Evolutionary conservation across 1,140 invertebrate species (phyloP).

Genomic region (Sycophila sp.): DNA sequence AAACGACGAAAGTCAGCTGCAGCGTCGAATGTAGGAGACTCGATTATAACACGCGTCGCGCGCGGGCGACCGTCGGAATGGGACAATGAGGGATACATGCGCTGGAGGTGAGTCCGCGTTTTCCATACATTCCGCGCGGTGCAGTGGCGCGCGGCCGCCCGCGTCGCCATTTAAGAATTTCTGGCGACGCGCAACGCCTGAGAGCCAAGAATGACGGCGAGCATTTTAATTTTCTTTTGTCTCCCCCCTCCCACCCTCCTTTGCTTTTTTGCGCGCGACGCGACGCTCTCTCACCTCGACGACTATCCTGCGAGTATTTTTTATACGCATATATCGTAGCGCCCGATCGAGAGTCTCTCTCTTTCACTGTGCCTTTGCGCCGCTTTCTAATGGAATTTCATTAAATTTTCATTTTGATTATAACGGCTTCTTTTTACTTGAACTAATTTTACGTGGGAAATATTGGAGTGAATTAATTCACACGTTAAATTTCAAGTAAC

Average conservation of each 20-base stretch:
- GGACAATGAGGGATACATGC: constrained; percentile 49
- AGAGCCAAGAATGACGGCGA: constrained; percentile 46
- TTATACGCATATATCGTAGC: too few relatives aligned
- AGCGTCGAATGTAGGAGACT: constrained; percentile 1
- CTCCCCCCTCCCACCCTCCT: neutral
- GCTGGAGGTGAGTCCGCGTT: constrained; percentile 41
- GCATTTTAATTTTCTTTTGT: constrained; percentile 53
- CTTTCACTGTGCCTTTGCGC: neutral
- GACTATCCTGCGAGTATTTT: too few relatives aligned
- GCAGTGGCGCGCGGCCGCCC: constrained; percentile 44
- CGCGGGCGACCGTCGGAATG: constrained; percentile 43
- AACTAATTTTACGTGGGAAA: too few relatives aligned
- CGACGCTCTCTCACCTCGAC: too few relatives aligned
- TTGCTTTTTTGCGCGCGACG: too few relatives aligned
- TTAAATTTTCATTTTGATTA: neutral
- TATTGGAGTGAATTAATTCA: too few relatives aligned
- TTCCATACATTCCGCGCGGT: constrained; percentile 58
- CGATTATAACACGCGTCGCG: constrained; percentile 62
- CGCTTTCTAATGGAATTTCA: neutral
- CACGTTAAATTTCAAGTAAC: too few relatives aligned
- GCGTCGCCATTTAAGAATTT: constrained; percentile 60
- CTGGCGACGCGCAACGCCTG: constrained; percentile 45
- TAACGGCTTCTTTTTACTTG: neutral
- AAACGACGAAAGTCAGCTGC: neutral
- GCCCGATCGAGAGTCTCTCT: constrained; percentile 40